phyloP scores from a whole-genome alignment of 2,113 vertebrate species.

The Cichladusa arquata region DNA sequence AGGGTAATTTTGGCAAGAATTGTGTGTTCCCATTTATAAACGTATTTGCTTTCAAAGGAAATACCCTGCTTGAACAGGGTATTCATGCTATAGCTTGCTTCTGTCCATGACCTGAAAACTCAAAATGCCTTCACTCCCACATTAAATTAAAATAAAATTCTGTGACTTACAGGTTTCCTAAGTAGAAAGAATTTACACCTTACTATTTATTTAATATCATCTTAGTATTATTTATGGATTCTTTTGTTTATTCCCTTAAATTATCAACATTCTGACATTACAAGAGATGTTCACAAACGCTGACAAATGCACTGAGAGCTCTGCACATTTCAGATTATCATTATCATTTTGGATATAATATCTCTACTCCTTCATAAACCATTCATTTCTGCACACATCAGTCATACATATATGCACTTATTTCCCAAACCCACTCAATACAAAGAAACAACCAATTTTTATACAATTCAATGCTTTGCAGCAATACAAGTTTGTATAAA shows the following conservation, averaged over 20 bases:
- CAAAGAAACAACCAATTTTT: background rate
- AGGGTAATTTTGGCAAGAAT: background rate
- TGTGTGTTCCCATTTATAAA: background rate
- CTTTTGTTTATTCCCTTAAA: background rate
- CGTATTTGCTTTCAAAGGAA: background rate
- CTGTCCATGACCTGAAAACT: background rate
- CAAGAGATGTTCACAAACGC: background rate
- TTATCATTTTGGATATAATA: background rate
- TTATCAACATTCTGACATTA: background rate
- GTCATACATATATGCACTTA: background rate
- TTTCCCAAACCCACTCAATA: background rate
- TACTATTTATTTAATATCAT: no score
- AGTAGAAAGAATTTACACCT: background rate
- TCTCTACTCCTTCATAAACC: background rate
- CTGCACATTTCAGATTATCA: background rate
- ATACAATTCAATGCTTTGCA: background rate
- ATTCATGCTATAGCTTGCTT: background rate
- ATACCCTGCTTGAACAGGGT: background rate
- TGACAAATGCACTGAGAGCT: background rate
- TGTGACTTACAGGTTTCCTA: background rate
- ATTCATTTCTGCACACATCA: background rate
- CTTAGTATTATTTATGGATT: background rate
- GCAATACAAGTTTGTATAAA: background rate
- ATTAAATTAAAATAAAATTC: background rate
- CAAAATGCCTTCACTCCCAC: background rate